Evolutionary conservation across 1,140 invertebrate genomes (phyloP), one percentile per base, ranked within the genome.

Genomic region (Drosophila albomicans): DNA sequence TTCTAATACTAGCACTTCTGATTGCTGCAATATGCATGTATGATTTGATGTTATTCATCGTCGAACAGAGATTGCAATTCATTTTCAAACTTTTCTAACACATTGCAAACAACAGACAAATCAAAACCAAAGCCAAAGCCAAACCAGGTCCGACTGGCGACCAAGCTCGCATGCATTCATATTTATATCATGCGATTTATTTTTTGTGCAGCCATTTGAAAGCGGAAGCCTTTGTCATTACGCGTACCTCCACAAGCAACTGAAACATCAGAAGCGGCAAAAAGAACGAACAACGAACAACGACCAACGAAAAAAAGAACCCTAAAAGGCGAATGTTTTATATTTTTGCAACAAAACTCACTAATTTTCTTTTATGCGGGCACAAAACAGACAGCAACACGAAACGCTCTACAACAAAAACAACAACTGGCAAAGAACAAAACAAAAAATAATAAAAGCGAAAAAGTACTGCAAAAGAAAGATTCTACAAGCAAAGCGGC

Each of bases 291-390:
- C 20, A 25, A 3, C 20, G 20, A 25, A 25, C 20, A 25, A 25
- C 20, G 20, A 25, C 20, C 20, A 25, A 25, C 20, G 20, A 25
- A 25, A 25, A 25, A 4, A 4, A 43, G 28, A 58, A 48, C 46
- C 30, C 49, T 59, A 68, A 51, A 56, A 25, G 30, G 59, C 63
- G 67, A 82, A 88, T 81, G 67, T 67, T 88, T 85, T 89, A 80
- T 89, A 81, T 87, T 75, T 87, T 82, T 79, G 62, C 65, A 79
- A 87, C 76, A 79, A 80, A 89, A 79, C 85, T 89, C 78, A 85
- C 85, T 88, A 88, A 88, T 88, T 88, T 88, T 89, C 81, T 89
- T 88, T 88, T 85, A 79, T 85, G 81, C 70, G 66, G 63, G 73
- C 64, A 86, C 71, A 86, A 75, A 77, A 80, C 64, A 68, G 81